These are phyloP conservation scores for Miniopterus natalensis DNA, from an alignment of 2,113 vertebrate genomes.

Conservation along the genomic window DNA sequence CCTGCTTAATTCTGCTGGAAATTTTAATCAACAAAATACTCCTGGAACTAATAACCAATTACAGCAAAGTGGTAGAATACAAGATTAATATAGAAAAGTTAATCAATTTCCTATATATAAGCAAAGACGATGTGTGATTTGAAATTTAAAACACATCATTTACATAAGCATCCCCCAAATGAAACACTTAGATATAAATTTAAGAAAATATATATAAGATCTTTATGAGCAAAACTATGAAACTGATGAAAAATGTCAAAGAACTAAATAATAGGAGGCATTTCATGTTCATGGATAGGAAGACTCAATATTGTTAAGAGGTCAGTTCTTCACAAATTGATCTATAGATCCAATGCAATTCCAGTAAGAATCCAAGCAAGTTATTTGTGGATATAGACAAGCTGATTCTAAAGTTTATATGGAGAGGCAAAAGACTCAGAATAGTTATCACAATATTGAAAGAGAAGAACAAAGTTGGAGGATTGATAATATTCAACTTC, in stretches of 20 bases:
- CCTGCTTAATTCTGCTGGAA: neutral
- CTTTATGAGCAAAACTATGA: neutral
- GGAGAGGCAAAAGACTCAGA: neutral
- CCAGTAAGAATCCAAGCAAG: neutral
- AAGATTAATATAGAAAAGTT: slow-evolving; percentile 25
- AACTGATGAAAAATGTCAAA: slow-evolving; percentile 16
- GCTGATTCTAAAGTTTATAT: neutral
- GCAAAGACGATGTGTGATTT: neutral
- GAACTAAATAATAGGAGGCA: neutral
- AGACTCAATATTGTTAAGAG: neutral
- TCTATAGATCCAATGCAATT: neutral
- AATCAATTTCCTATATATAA: neutral
- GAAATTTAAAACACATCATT: neutral
- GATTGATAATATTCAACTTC: neutral
- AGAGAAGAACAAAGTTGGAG: neutral
- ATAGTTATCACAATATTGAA: neutral
- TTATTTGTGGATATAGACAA: neutral
- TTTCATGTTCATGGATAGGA: neutral
- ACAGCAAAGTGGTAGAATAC: neutral
- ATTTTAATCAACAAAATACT: slow-evolving; percentile 12
- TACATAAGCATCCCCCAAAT: neutral
- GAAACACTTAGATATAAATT: neutral
- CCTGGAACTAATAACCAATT: neutral
- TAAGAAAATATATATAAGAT: neutral
- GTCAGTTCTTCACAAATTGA: neutral